Evolutionary conservation across 2,888 invertebrate genomes (phyloP).

Genomic region (Timema cristinae): DNA sequence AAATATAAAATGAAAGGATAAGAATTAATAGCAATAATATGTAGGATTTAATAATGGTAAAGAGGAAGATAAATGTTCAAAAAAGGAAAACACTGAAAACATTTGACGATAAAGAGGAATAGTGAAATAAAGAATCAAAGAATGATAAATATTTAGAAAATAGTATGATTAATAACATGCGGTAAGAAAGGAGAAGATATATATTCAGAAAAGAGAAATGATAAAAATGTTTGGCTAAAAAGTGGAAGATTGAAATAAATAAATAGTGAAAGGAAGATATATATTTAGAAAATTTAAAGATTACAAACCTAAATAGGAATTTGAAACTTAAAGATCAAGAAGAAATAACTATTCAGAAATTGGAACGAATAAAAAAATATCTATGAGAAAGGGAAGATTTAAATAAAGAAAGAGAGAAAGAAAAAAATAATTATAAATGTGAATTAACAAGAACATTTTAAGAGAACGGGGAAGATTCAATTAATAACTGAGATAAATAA

Average conservation of each 20-base stretch:
- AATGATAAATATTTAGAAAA: too few relatives aligned
- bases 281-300: background rate
- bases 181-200: background rate
- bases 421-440: background rate
- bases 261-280: background rate
- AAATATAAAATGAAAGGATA: too few relatives aligned
- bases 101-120: too few relatives aligned
- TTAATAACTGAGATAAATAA: too few relatives aligned
- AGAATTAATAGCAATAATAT: too few relatives aligned
- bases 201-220: background rate
- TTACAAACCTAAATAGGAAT: background rate
- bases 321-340: background rate
- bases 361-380: background rate
- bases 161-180: slow-evolving; percentile 26
- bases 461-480: background rate
- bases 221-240: background rate
- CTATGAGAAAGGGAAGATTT: background rate
- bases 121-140: too few relatives aligned
- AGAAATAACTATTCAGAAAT: background rate
- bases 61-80: too few relatives aligned
- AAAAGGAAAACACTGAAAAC: too few relatives aligned
- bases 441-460: background rate
- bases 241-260: background rate
- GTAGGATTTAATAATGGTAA: too few relatives aligned
- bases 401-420: background rate